Conservation (phyloP, 1,140 invertebrate genomes). For the Teleogryllus occipitalis region DNA sequence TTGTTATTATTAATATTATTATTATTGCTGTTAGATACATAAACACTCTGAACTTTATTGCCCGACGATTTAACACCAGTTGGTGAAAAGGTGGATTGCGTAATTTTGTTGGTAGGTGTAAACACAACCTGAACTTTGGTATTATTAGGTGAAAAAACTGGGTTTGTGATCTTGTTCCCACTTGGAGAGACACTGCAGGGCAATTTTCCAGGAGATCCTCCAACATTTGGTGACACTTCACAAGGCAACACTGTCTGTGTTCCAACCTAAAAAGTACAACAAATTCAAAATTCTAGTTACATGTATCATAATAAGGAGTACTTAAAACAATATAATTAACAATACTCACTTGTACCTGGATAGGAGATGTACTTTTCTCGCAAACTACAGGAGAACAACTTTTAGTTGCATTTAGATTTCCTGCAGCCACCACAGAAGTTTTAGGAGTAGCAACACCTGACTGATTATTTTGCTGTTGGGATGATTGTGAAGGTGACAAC, state of each 20-base stretch:
- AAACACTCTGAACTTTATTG: background rate
- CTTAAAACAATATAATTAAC: background rate
- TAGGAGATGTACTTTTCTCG: conserved; percentile 21
- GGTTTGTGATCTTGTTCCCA: background rate
- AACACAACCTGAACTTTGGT: background rate
- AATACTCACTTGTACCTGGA: conserved; percentile 20
- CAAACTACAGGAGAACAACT: background rate
- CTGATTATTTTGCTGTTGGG: background rate
- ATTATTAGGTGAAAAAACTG: background rate
- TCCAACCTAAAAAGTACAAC: conserved; percentile 2
- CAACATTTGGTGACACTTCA: background rate
- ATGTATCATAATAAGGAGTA: background rate
- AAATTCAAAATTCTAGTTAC: background rate
- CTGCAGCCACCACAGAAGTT: background rate
- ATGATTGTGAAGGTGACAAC: background rate
- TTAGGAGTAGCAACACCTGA: background rate
- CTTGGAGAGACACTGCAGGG: background rate
- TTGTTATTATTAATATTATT: background rate
- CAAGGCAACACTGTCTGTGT: conserved; percentile 9
- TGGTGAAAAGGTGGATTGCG: background rate
- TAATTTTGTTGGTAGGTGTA: background rate
- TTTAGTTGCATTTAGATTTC: background rate
- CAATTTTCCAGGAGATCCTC: background rate
- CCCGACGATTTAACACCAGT: too few species aligned
- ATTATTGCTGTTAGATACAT: background rate